Base-by-base conservation (phyloP, 2,888 invertebrate species). In the Ochlodes sylvanus region DNA sequence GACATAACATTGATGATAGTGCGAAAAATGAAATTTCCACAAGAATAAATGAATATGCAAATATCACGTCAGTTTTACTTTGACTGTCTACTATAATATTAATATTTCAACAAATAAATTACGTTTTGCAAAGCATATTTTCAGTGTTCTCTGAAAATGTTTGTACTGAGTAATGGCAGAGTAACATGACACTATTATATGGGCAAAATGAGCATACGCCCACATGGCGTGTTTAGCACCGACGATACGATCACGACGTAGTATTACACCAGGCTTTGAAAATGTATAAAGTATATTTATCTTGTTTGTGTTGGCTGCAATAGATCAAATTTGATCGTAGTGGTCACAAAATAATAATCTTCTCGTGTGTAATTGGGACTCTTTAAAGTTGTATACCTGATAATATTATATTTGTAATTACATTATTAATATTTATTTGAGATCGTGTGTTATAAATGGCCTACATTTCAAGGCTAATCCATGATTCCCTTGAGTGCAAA, bases 181-280 rank as follows among this genome's bases (percentile, higher is more conserved):
- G 83, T 77, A 84, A 85, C 87, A 85, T 83, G 87, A 87, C 79
- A 87, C 84, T 85, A 83, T 82, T 83, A 83, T 78, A 82, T 79
- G 78, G 79, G 80, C 82, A 80, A 76, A 74, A 47, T 47, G 17
- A 47, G 44, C 17, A 47, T 17, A 47, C 74, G 73, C 72, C 72
- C 73, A 67, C 60, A 60, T 41, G 41, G 44, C 38, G 55, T 60
- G 62, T 79, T 84, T 77, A 76, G 56, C 69, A 32, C 55, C 7
- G 17, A 75, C 80, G 77, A 80, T 65, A 76, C 78, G 77, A 73
- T 41, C 14, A 69, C 76, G 72, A 77, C 44, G 62, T 2, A 12
- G 10, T 3, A 38, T 9, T 1, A 38, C 38, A 38, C 7, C 9
- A 38, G 10, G 1, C 10, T 38, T 12, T 27, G n/a, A n/a, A 27